Conservation (phyloP, 2,888 invertebrate genomes). For the Galeopsomyia nigrocyanea region DNA sequence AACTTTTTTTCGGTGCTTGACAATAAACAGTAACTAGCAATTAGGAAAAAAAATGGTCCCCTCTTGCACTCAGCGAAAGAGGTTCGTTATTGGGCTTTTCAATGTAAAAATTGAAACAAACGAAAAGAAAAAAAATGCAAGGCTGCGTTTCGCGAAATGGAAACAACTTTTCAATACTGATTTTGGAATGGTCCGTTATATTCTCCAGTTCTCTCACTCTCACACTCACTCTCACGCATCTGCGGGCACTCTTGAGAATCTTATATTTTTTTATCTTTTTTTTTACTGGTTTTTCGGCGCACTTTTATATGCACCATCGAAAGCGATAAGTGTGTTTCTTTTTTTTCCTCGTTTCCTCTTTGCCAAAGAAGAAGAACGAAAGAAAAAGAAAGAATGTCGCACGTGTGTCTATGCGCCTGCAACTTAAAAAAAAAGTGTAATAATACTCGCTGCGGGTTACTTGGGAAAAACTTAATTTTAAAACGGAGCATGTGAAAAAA, state of each 20-base stretch:
- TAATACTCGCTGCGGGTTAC: constrained; percentile 48
- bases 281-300: background rate
- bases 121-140: constrained; percentile 50
- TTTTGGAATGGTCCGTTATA: constrained; percentile 65
- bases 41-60: constrained; percentile 24
- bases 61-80: constrained; percentile 22
- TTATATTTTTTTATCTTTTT: constrained; percentile 11
- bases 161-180: constrained; percentile 63
- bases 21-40: constrained; percentile 38
- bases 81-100: constrained; percentile 18
- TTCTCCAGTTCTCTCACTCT: constrained; percentile 29
- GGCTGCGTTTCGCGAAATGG: constrained; percentile 39
- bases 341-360: background rate
- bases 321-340: background rate
- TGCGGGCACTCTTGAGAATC: background rate
- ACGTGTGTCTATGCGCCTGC: background rate
- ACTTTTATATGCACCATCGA: background rate
- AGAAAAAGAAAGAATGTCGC: background rate
- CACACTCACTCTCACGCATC: constrained; percentile 2
- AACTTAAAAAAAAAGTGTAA: constrained; percentile 27
- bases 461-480: constrained; percentile 39
- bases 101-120: constrained; percentile 22
- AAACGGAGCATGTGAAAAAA: constrained; percentile 54
- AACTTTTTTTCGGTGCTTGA: constrained; percentile 5
- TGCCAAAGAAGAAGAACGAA: background rate